These are phyloP conservation scores for Spea multiplicata DNA, from an alignment of 2,113 vertebrate species.

Conservation along the genomic window DNA sequence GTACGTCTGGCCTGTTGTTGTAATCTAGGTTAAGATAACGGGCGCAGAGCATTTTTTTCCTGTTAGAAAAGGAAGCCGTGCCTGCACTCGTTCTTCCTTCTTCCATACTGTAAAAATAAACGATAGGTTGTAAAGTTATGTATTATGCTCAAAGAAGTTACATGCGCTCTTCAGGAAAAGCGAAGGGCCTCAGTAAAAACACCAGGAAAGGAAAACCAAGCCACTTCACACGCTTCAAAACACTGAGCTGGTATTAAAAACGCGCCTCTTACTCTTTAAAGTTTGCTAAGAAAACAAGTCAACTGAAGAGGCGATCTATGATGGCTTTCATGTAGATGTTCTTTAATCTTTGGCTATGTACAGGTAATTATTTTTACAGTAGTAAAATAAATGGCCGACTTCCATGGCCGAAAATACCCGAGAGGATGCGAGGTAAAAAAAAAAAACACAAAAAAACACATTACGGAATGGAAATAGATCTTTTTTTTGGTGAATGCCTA, in stretches of 20 bases:
- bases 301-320: slow-evolving; percentile 28
- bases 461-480: too few species aligned
- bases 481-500: too few species aligned
- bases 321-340: slow-evolving; percentile 45
- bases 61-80: slow-evolving; percentile 41
- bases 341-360: slow-evolving; percentile 50
- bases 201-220: slow-evolving; percentile 49
- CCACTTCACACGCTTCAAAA: slow-evolving; percentile 31
- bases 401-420: slow-evolving; percentile 29
- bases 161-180: slow-evolving; percentile 47
- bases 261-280: slow-evolving; percentile 40
- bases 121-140: slow-evolving; percentile 41
- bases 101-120: slow-evolving; percentile 36
- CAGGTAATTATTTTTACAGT: slow-evolving; percentile 49
- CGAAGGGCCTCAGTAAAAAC: slow-evolving; percentile 44
- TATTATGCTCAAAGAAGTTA: slow-evolving; percentile 48
- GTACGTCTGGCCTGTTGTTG: slow-evolving; percentile 17
- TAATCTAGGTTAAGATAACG: slow-evolving; percentile 42
- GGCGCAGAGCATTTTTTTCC: slow-evolving; percentile 31
- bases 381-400: slow-evolving; percentile 37
- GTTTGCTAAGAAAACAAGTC: slow-evolving; percentile 48
- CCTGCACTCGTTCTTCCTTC: slow-evolving; percentile 36
- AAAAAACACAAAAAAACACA: too few species aligned
- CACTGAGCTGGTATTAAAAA: slow-evolving; percentile 44
- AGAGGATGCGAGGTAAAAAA: not conserved